Evolutionary conservation across 1,140 invertebrate genomes (phyloP).

Genomic region (Asbolus verrucosus): DNA sequence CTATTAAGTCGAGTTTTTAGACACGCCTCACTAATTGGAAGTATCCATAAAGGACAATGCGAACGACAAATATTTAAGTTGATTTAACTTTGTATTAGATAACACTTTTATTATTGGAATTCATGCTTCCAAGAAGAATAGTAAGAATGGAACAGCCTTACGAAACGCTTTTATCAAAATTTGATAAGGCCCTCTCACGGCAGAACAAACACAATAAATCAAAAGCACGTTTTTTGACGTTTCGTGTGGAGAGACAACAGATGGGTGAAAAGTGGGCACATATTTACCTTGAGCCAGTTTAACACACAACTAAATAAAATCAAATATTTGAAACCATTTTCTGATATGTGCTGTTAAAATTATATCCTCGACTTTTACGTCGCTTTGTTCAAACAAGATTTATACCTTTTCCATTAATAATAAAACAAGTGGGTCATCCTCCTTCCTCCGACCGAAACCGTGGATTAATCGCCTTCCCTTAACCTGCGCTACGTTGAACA

Average conservation of each 20-base stretch:
- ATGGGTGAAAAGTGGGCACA: conserved; percentile 34
- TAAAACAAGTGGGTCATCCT: background rate
- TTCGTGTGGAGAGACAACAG: conserved; percentile 43
- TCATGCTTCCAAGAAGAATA: conserved; percentile 26
- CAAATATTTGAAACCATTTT: conserved; percentile 33
- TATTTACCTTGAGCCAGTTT: conserved; percentile 40
- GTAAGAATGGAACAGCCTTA: conserved; percentile 24
- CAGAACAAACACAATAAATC: conserved; percentile 47
- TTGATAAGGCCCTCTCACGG: conserved; percentile 44
- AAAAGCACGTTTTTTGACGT: conserved; percentile 39
- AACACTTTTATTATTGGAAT: conserved; percentile 28
- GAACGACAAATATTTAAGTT: conserved; percentile 17
- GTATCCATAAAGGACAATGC: conserved; percentile 5
- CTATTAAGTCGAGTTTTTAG: conserved; percentile 15
- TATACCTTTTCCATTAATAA: too few species aligned
- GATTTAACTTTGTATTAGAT: conserved; percentile 19
- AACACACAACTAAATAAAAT: conserved; percentile 28
- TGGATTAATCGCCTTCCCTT: conserved; percentile 5
- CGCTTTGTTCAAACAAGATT: too few species aligned
- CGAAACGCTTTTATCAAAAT: conserved; percentile 44
- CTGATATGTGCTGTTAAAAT: conserved; percentile 10
- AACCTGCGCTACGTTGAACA: conserved; percentile 45
- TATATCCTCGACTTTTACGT: too few species aligned
- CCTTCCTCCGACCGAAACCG: too few species aligned
- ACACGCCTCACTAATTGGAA: conserved; percentile 9